Conservation (phyloP, 2,113 vertebrate species). For the Ciconia boyciana region DNA sequence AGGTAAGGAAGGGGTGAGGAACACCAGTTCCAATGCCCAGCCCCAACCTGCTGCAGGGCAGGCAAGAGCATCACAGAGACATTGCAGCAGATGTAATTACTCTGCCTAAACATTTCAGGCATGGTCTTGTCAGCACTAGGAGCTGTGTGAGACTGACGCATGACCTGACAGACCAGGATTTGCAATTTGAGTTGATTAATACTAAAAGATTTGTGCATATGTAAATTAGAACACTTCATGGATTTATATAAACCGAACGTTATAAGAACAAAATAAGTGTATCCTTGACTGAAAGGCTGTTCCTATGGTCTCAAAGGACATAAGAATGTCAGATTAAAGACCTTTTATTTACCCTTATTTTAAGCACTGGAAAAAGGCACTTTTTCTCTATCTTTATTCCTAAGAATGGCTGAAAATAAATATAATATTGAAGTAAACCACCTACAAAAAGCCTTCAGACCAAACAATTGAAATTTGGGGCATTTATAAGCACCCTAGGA, state of each 20-base stretch:
- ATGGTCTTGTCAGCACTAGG: not conserved
- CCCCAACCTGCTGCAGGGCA: not conserved
- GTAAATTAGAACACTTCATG: not conserved
- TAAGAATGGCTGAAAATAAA: not conserved
- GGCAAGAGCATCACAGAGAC: not conserved
- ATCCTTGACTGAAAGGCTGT: not conserved
- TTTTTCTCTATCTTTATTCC: not conserved
- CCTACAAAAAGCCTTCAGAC: not conserved
- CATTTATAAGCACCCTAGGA: not conserved
- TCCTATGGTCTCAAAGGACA: not conserved
- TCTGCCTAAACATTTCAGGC: not conserved
- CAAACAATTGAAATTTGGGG: not conserved
- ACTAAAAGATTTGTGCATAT: not conserved
- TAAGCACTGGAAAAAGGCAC: not conserved
- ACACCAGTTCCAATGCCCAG: not conserved
- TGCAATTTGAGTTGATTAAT: not conserved
- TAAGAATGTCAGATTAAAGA: not conserved
- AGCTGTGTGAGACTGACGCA: not conserved
- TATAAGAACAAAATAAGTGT: not conserved
- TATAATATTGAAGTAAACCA: not conserved
- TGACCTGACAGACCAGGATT: not conserved
- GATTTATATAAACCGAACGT: not conserved
- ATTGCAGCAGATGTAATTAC: not conserved
- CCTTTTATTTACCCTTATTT: not conserved
- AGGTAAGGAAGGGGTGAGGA: not conserved